phyloP scores from a whole-genome alignment of 2,888 invertebrate species.

The Pristionchus fissidentatus region DNA sequence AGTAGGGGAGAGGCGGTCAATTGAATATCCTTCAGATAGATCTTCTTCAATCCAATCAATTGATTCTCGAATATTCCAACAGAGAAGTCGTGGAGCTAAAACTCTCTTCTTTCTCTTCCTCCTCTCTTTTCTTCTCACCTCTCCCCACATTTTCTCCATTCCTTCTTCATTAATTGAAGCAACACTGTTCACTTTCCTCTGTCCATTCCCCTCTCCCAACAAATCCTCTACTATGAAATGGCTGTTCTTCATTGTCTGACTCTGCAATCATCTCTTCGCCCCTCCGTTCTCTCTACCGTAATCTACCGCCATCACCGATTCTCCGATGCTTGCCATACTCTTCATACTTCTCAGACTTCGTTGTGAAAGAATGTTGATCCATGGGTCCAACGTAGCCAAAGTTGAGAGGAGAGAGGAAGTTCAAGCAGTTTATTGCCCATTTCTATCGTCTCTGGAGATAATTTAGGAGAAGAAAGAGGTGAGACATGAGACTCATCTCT shows the following conservation, averaged over 20 bases:
- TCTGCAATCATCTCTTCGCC: slow-evolving; percentile 50
- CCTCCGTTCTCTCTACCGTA: background rate
- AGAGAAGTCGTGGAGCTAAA: slow-evolving; percentile 56
- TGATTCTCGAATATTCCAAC: slow-evolving; percentile 56
- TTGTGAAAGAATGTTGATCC: slow-evolving; percentile 55
- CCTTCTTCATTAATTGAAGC: slow-evolving; percentile 14
- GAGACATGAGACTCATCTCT: background rate
- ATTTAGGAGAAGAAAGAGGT: background rate
- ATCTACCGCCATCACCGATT: slow-evolving; percentile 51
- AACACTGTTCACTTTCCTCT: background rate
- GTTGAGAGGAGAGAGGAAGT: slow-evolving; percentile 54
- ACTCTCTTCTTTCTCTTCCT: background rate
- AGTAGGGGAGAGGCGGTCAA: too few species aligned
- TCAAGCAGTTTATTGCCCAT: slow-evolving; percentile 41
- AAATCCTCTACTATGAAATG: slow-evolving; percentile 55
- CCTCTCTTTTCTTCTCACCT: background rate
- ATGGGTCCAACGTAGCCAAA: slow-evolving; percentile 58
- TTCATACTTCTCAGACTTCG: slow-evolving; percentile 53
- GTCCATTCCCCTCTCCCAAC: background rate
- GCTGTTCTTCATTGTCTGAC: slow-evolving; percentile 56
- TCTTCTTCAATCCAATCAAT: slow-evolving; percentile 58
- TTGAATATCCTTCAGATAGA: slow-evolving; percentile 56
- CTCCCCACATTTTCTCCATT: slow-evolving; percentile 26
- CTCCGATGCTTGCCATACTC: slow-evolving; percentile 57
- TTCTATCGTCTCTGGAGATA: slow-evolving; percentile 4